Conservation (phyloP, 35 echinoderm and acorn worm species). For the Amphiura filiformis region DNA sequence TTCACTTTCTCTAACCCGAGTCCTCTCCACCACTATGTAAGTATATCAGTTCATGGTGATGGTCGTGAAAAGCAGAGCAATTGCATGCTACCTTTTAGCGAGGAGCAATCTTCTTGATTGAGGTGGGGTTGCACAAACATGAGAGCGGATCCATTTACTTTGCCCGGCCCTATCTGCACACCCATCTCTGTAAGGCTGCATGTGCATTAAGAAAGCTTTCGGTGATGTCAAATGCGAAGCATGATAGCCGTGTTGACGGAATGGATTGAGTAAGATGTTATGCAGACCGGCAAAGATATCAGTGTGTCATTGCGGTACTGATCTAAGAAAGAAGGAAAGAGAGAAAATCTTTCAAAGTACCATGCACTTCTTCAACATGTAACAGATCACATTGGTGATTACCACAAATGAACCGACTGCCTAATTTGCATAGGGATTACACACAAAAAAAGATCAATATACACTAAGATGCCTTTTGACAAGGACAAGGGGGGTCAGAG, state of each 20-base stretch:
- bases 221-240: neutral
- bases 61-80: neutral
- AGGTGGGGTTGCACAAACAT: conserved; percentile 6
- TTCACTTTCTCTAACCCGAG: neutral
- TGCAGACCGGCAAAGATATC: neutral
- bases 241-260: neutral
- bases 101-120: neutral
- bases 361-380: too few relatives aligned
- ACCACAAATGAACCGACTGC: too few relatives aligned
- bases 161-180: neutral
- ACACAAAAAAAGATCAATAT: too few relatives aligned
- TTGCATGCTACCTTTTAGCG: neutral
- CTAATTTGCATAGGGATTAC: too few relatives aligned
- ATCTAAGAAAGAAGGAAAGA: too few relatives aligned
- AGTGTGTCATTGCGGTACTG: too few relatives aligned
- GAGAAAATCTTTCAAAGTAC: too few relatives aligned
- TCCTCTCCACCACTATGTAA: neutral
- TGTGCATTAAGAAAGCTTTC: neutral
- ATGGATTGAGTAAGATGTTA: conserved; percentile 2
- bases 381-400: too few relatives aligned
- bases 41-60: neutral
- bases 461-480: too few relatives aligned
- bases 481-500: too few relatives aligned
- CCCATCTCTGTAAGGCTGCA: neutral
- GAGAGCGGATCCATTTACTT: neutral